Evolutionary conservation across 2,888 invertebrate species (phyloP).

Genomic region (Therioaphis trifolii): DNA sequence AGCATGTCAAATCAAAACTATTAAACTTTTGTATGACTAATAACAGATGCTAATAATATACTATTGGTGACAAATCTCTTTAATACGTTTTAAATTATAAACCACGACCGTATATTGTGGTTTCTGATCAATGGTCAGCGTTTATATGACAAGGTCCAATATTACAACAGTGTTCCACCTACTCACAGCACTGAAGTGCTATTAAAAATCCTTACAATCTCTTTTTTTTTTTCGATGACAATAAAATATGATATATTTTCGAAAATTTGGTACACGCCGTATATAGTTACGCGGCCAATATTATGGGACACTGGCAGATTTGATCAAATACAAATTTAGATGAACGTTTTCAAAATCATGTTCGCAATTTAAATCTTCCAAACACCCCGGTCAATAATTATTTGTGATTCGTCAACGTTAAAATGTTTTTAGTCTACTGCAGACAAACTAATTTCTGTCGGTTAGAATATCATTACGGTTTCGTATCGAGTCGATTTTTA

Average conservation of each 20-base stretch:
- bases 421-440: no score
- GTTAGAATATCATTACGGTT: no score
- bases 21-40: conserved; percentile 11
- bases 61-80: conserved; percentile 19
- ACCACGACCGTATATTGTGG: background rate
- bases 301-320: no score
- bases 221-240: background rate
- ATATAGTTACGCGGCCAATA: no score
- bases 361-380: background rate
- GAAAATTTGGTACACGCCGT: background rate
- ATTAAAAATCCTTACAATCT: conserved; percentile 11
- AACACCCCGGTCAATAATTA: no score
- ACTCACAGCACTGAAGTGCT: background rate
- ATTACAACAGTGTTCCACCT: conserved; percentile 16
- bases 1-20: background rate
- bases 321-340: background rate
- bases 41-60: background rate
- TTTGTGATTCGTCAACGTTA: no score
- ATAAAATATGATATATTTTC: background rate
- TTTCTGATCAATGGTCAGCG: conserved; percentile 33
- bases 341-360: background rate
- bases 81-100: conserved; percentile 14
- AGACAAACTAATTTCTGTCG: no score
- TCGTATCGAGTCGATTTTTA: no score
- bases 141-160: conserved; percentile 41